Conservation (phyloP, 2,888 invertebrate genomes). For the Pseudococcus jackbeardsleyi region DNA sequence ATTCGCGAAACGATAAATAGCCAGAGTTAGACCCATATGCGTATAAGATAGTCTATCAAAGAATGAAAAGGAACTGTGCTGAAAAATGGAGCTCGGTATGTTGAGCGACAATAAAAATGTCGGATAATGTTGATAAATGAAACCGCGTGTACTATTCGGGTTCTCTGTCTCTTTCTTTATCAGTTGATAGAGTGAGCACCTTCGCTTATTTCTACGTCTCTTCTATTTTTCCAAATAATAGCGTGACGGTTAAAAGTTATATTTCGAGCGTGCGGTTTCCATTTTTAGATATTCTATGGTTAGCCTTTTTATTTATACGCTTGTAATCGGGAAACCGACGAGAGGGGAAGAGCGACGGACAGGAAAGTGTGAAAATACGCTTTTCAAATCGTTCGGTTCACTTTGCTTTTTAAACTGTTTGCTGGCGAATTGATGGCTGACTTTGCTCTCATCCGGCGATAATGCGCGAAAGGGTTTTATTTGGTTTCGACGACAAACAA, state of each 20-base stretch:
- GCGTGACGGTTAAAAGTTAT: slow-evolving; percentile 54
- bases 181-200: slow-evolving; percentile 54
- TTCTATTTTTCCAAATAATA: slow-evolving; percentile 53
- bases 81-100: slow-evolving; percentile 61
- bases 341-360: neutral
- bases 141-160: slow-evolving; percentile 58
- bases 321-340: slow-evolving; percentile 1
- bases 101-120: slow-evolving; percentile 64
- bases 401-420: neutral
- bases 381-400: slow-evolving; percentile 32
- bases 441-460: slow-evolving; percentile 32
- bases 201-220: slow-evolving; percentile 47
- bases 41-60: slow-evolving; percentile 63
- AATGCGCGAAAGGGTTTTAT: neutral
- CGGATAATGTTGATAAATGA: slow-evolving; percentile 65
- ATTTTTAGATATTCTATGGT: slow-evolving; percentile 45
- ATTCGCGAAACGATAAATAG: slow-evolving; percentile 57
- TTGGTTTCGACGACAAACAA: slow-evolving; percentile 1
- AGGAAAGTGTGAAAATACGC: slow-evolving; percentile 37
- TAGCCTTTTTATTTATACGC: slow-evolving; percentile 51
- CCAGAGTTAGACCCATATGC: slow-evolving; percentile 56
- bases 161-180: slow-evolving; percentile 50
- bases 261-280: slow-evolving; percentile 53
- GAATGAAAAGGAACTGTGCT: slow-evolving; percentile 59
- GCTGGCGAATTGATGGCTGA: slow-evolving; percentile 20